phyloP scores from a whole-genome alignment of 2,113 vertebrate species.

The Tapirus terrestris region DNA sequence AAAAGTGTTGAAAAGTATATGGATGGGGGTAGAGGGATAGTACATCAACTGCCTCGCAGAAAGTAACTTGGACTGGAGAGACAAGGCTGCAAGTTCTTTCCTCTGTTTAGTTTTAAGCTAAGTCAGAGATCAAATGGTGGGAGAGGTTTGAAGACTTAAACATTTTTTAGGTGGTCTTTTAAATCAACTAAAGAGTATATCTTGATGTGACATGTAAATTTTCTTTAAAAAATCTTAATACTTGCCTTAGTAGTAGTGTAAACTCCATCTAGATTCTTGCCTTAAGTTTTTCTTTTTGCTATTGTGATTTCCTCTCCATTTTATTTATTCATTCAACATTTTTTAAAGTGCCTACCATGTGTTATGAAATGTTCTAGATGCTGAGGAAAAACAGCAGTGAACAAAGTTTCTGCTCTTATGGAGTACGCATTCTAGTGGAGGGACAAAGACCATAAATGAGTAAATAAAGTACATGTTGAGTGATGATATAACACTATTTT shows the following conservation, averaged over 20 bases:
- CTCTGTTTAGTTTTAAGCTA: conserved; percentile 34
- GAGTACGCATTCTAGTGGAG: neutral
- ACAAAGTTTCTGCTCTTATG: neutral
- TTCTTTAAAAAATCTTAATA: neutral
- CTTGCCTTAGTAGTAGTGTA: neutral
- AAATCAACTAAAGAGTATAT: neutral
- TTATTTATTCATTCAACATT: neutral
- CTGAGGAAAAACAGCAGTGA: neutral
- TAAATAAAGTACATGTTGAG: neutral
- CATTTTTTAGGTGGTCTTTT: conserved; percentile 42
- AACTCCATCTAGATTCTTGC: neutral
- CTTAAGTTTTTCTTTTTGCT: neutral
- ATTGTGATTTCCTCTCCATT: neutral
- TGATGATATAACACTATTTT: neutral
- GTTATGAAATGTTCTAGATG: neutral
- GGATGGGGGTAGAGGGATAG: neutral
- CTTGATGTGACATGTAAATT: neutral
- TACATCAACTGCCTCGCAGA: neutral
- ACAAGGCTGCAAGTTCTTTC: neutral
- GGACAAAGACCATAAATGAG: neutral
- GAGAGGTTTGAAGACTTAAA: conserved; percentile 17
- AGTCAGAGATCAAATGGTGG: conserved; percentile 16
- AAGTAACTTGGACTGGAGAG: neutral
- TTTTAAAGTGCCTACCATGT: neutral
- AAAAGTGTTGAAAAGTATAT: neutral